Evolutionary conservation across 2,113 vertebrate genomes (phyloP).

Genomic region (Periophthalmodon schlosseri): DNA sequence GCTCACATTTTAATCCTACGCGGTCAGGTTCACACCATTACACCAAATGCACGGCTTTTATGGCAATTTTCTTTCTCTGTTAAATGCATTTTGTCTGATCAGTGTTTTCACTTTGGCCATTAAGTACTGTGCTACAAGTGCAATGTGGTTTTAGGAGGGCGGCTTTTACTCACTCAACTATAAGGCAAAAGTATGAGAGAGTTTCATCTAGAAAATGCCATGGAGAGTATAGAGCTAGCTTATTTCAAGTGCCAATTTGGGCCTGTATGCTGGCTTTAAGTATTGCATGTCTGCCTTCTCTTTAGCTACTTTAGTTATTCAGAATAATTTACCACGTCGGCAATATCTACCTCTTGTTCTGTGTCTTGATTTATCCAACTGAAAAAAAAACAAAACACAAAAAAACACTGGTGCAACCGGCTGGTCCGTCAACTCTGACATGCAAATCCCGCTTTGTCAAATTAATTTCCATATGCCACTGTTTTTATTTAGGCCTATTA

Average conservation of each 20-base stretch:
- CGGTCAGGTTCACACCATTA: not conserved
- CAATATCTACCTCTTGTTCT: not conserved
- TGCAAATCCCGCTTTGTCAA: conserved; percentile 6
- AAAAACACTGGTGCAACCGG: not conserved
- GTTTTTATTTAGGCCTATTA: conserved; percentile 27
- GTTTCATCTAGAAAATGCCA: not conserved
- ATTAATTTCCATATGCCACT: conserved; percentile 23
- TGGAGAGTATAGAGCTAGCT: not conserved
- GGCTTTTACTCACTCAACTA: not conserved
- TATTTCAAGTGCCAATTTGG: not conserved
- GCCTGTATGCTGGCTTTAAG: not conserved
- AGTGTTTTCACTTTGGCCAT: conserved; percentile 1
- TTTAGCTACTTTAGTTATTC: not conserved
- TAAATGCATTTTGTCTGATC: conserved; percentile 2
- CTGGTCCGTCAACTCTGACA: not conserved
- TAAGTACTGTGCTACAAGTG: not conserved
- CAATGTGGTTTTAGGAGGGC: not conserved
- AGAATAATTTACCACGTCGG: not conserved
- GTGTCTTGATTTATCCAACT: not conserved
- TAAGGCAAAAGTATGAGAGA: not conserved
- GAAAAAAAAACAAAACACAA: not conserved
- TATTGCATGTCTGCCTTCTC: not conserved
- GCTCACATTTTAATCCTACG: conserved; percentile 1
- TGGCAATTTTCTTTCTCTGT: not conserved
- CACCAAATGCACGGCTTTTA: not conserved